These are phyloP conservation scores for Metacarcinus magister DNA, from an alignment of 2,888 invertebrate genomes.

Conservation along the genomic window DNA sequence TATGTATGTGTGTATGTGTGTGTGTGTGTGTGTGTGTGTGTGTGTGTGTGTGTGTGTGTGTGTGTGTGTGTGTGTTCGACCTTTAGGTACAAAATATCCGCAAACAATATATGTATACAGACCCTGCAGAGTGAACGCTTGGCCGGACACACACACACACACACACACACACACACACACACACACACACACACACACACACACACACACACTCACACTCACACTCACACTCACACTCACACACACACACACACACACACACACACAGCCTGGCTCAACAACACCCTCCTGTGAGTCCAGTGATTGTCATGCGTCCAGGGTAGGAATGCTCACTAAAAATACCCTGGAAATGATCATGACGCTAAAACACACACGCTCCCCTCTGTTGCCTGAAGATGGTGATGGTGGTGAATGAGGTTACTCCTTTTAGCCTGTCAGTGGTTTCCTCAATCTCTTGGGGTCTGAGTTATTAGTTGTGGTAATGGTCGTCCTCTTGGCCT, in stretches of 20 bases:
- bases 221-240: no score
- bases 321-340: no score
- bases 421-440: background rate
- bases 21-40: conserved; percentile 10
- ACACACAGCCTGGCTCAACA: background rate
- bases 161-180: no score
- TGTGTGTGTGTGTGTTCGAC: background rate
- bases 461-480: background rate
- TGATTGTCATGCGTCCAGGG: background rate
- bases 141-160: no score
- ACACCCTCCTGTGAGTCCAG: background rate
- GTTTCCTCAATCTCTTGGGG: no score
- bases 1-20: background rate
- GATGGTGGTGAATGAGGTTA: background rate
- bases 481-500: background rate
- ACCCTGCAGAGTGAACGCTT: no score
- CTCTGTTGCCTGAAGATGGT: background rate
- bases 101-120: no score
- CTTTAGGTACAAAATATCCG: no score
- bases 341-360: no score
- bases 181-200: no score
- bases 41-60: conserved; percentile 31
- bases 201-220: no score
- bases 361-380: no score
- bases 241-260: conserved; percentile 22